These are phyloP conservation scores for Calcarius lapponicus DNA, from an alignment of 2,797 vertebrate species.

Conservation along the genomic window DNA sequence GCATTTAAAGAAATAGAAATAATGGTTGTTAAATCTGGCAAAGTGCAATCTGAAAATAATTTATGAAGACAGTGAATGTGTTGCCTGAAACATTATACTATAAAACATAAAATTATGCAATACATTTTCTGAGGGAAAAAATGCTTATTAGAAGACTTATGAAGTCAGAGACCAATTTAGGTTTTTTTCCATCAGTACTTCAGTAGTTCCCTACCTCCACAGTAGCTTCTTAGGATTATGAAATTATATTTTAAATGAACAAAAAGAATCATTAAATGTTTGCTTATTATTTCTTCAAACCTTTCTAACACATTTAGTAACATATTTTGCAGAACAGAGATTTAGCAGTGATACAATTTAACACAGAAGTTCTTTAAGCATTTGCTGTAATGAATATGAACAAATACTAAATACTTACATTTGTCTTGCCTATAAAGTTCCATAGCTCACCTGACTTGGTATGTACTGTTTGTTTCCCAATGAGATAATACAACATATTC, in stretches of 20 bases:
- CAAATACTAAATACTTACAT: background rate
- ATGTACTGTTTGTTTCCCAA: background rate
- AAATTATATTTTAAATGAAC: background rate
- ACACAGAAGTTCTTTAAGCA: background rate
- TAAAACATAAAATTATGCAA: background rate
- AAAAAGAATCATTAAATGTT: background rate
- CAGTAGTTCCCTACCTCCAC: background rate
- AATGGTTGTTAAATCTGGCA: background rate
- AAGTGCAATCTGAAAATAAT: background rate
- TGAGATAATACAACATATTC: background rate
- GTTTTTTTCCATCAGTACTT: background rate
- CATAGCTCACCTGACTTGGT: background rate
- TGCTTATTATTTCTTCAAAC: background rate
- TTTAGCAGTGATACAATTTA: background rate
- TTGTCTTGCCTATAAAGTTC: background rate
- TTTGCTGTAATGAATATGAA: background rate
- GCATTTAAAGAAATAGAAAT: background rate
- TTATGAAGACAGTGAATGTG: background rate
- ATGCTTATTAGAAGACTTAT: background rate
- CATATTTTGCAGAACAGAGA: background rate
- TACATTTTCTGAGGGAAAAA: background rate
- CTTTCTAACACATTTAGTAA: background rate
- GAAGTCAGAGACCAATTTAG: background rate
- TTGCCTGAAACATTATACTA: background rate
- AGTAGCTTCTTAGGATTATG: background rate